These are phyloP conservation scores for Incurvaria masculella DNA, from an alignment of 2,888 invertebrate species.

Conservation along the genomic window DNA sequence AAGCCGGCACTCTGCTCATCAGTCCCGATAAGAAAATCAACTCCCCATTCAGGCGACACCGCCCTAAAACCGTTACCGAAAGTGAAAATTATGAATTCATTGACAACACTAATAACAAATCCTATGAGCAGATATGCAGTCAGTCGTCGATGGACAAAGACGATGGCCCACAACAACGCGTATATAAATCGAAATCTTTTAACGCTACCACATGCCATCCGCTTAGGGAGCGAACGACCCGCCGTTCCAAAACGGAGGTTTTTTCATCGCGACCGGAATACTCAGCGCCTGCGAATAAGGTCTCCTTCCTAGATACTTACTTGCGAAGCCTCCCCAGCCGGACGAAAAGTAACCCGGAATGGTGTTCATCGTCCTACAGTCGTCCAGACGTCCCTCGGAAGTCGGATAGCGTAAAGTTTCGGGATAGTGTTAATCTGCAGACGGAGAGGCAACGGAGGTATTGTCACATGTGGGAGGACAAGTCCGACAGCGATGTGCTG, in stretches of 20 bases:
- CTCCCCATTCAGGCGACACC: slow-evolving; percentile 19
- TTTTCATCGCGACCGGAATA: slow-evolving; percentile 31
- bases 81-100: background rate
- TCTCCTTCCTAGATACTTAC: slow-evolving; percentile 51
- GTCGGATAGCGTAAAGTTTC: too few species aligned
- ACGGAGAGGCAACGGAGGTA: slow-evolving; percentile 17
- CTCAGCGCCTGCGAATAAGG: slow-evolving; percentile 41
- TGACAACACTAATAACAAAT: background rate
- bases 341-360: slow-evolving; percentile 41
- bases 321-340: slow-evolving; percentile 48
- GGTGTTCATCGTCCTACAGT: slow-evolving; percentile 22
- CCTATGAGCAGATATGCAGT: too few species aligned
- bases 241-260: slow-evolving; percentile 23
- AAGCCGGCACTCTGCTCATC: slow-evolving; percentile 37
- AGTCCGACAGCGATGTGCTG: slow-evolving; percentile 39
- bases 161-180: background rate
- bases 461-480: slow-evolving; percentile 29
- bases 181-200: slow-evolving; percentile 46
- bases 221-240: slow-evolving; percentile 17
- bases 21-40: slow-evolving; percentile 27
- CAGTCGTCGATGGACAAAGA: too few species aligned
- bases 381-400: background rate
- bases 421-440: background rate
- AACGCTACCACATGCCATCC: background rate
- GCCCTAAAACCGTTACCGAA: slow-evolving; percentile 3